Evolutionary conservation across 2,113 vertebrate species (phyloP).

Genomic region (Planiliza haematocheilus): DNA sequence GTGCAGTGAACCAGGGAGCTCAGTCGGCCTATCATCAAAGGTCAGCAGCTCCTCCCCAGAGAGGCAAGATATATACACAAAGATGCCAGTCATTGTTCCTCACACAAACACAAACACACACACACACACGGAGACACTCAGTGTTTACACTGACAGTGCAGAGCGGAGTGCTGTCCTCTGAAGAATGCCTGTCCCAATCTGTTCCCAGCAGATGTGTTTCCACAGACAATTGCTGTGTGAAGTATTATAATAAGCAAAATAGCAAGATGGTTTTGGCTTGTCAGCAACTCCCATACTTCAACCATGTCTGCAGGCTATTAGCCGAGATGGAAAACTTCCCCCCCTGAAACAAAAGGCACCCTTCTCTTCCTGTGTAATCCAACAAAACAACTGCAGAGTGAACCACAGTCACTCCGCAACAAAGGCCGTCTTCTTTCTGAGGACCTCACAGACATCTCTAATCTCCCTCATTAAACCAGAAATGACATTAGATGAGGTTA

Average conservation of each 20-base stretch:
- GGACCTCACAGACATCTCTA: slow-evolving; percentile 42
- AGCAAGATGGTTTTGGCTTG: slow-evolving; percentile 72
- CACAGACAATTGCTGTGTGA: slow-evolving; percentile 79
- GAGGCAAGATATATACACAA: slow-evolving; percentile 74
- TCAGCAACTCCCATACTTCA: slow-evolving; percentile 73
- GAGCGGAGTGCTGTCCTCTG: slow-evolving; percentile 56
- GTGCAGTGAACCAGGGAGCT: slow-evolving; percentile 68
- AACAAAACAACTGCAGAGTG: slow-evolving; percentile 61
- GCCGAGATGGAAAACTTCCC: slow-evolving; percentile 73
- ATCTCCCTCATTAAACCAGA: slow-evolving; percentile 66
- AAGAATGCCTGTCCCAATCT: slow-evolving; percentile 78
- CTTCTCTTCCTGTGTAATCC: slow-evolving; percentile 58
- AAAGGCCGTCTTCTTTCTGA: slow-evolving; percentile 48
- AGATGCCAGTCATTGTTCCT: slow-evolving; percentile 70
- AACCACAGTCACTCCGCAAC: slow-evolving; percentile 42
- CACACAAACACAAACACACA: slow-evolving; percentile 38
- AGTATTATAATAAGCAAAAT: slow-evolving; percentile 81
- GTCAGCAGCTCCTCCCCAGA: slow-evolving; percentile 75
- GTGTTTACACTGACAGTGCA: slow-evolving; percentile 69
- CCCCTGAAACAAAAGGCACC: slow-evolving; percentile 72
- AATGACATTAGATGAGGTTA: slow-evolving; percentile 56
- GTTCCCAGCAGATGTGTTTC: slow-evolving; percentile 80
- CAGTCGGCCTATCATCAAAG: slow-evolving; percentile 77
- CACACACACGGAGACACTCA: slow-evolving; percentile 36
- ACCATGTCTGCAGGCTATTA: slow-evolving; percentile 79